A percentile compares a stretch with the other conserved stretches of the same genome.
Evolutionary conservation across 2,113 vertebrate species (phyloP).

Genomic region (Balaeniceps rex): DNA sequence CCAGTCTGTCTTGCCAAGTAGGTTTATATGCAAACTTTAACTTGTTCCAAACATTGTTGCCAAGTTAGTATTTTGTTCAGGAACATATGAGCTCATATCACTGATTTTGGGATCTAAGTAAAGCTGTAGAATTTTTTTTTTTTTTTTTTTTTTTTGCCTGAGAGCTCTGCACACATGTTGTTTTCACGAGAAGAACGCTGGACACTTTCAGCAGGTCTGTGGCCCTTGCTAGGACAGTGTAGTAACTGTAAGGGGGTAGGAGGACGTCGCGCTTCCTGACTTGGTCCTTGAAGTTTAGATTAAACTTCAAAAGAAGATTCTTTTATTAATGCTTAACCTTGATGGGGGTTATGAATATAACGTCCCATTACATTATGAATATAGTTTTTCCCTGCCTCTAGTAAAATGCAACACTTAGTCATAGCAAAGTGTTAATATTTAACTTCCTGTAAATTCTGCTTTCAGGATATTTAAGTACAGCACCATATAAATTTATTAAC

Average conservation of each 20-base stretch:
- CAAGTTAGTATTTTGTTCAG: not conserved
- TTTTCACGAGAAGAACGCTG: not conserved
- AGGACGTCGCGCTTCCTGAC: not conserved
- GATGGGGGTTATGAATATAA: not conserved
- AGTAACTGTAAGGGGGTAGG: not conserved
- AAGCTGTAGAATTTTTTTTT: not conserved
- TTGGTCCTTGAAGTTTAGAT: not conserved
- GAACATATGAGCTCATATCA: not conserved
- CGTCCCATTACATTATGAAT: not conserved
- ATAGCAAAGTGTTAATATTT: constrained; percentile 32
- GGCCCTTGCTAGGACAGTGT: not conserved
- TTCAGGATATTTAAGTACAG: constrained; percentile 4
- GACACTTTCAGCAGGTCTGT: not conserved
- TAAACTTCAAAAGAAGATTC: not conserved
- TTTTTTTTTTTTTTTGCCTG: not conserved
- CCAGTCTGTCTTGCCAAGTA: constrained; percentile 14
- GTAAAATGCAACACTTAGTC: constrained; percentile 37
- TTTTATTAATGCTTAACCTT: not conserved
- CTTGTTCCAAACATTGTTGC: not conserved
- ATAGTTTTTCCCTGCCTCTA: not conserved
- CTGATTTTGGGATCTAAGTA: not conserved
- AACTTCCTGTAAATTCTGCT: constrained; percentile 26
- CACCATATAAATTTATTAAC: constrained; percentile 31
- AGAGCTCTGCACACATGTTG: not conserved
- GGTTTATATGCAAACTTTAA: not conserved